Evolutionary conservation across 2,113 vertebrate genomes (phyloP).

Genomic region (Corythaeola cristata): DNA sequence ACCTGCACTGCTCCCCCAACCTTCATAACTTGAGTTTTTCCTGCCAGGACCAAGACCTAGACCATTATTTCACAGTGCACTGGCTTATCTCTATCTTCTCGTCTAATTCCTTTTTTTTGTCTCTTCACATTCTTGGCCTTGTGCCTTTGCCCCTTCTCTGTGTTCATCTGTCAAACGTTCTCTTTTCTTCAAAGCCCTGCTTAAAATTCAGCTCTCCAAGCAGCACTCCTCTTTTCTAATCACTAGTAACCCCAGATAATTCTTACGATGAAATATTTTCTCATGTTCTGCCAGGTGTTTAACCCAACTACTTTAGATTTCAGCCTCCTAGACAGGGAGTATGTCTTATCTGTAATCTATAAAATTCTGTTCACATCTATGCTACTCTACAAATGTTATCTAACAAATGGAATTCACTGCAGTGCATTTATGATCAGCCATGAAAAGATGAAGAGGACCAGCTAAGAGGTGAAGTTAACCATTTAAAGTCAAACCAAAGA

Average conservation of each 20-base stretch:
- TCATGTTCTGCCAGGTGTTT: not conserved
- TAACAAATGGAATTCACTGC: not conserved
- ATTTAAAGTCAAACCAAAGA: not conserved
- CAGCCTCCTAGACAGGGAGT: not conserved
- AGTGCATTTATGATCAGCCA: not conserved
- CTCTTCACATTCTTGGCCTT: not conserved
- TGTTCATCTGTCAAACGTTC: not conserved
- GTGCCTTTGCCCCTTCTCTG: not conserved
- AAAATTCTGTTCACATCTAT: not conserved
- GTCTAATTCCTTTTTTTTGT: not conserved
- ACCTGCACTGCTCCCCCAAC: not conserved
- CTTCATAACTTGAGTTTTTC: not conserved
- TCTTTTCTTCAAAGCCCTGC: conserved; percentile 11
- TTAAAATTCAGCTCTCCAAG: not conserved
- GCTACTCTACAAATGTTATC: not conserved
- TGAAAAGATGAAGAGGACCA: not conserved
- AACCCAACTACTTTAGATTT: not conserved
- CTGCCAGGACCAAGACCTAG: not conserved
- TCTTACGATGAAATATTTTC: not conserved
- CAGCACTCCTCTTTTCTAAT: not conserved
- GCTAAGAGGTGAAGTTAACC: not conserved
- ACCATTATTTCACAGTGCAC: not conserved
- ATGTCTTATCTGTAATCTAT: not conserved
- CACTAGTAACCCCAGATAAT: not conserved
- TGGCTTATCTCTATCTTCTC: not conserved